phyloP scores from a whole-genome alignment of 2,888 invertebrate genomes.

The Dolichopus griseipennis region DNA sequence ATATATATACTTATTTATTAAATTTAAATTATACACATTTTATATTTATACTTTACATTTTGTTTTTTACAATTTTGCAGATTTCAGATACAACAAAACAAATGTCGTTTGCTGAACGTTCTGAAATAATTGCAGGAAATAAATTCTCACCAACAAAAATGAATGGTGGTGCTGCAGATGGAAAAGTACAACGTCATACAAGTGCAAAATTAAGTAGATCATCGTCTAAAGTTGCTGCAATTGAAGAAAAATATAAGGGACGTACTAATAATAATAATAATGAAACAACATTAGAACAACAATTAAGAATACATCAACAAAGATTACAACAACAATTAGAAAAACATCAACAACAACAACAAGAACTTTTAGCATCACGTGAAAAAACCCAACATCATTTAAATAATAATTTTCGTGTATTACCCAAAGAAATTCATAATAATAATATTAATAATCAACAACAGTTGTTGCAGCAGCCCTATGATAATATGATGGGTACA shows the following conservation, averaged over 20 bases:
- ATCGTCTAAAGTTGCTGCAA: neutral
- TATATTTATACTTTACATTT: neutral
- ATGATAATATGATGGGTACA: neutral
- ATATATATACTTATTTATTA: too few species aligned
- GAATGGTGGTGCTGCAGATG: neutral
- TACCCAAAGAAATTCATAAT: neutral
- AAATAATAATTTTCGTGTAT: neutral
- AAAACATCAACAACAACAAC: neutral
- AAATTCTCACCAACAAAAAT: conserved; percentile 1
- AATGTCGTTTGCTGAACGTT: conserved; percentile 7
- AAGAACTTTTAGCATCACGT: neutral
- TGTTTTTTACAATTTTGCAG: neutral
- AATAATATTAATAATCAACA: neutral
- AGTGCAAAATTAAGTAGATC: neutral
- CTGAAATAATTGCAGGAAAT: conserved; percentile 9
- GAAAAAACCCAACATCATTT: neutral
- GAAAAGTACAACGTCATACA: neutral
- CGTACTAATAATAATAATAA: neutral
- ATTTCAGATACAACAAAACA: neutral
- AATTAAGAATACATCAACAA: neutral
- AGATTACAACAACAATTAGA: neutral
- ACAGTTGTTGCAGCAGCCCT: neutral
- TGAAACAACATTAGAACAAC: neutral
- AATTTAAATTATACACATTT: too few species aligned
- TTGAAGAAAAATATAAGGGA: neutral